Evolutionary conservation across 2,113 vertebrate species (phyloP), one percentile per base, ranked within the genome.

Genomic region (Halichoeres trimaculatus): DNA sequence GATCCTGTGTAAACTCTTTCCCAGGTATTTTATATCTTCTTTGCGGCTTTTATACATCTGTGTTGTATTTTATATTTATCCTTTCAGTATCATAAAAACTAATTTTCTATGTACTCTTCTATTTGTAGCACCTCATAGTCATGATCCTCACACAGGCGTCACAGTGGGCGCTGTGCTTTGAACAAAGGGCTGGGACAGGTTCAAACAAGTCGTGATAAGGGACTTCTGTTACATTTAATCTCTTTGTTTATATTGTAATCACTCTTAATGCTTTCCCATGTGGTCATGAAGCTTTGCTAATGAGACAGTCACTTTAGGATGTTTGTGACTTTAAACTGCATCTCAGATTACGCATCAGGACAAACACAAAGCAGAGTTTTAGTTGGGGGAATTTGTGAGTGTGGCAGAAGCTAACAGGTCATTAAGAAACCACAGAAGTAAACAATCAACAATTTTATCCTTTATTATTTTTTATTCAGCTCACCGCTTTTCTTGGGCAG

Each of bases 11-110:
- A 80, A 59, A 58, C 65, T 73, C 74, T 78, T 19, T 10, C 80
- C 13, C 11, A 16, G 50, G 54, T 73, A 64, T 81, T 86, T 74
- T 74, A 83, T 69, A 74, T 69, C 70, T 53, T 24, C 61, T 64
- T 65, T 74, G 48, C 70, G 67, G 54, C 59, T 69, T 80, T 84
- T 86, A 55, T 74, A 64, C 43, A 50, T 58, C 10, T 83, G 8
- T 84, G 54, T 77, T 76, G 72, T 83, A 48, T 87, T 86, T 79
- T 81, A 65, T 89, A 88, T 90, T 89, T 86, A 84, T 86, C 87
- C 70, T 65, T 60, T 74, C 10, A 20, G 76, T 80, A 84, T 85
- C 79, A 76, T 78, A 59, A 74, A 50, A 66, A 17, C 17, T 2
- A 17, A 1, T 41, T 14, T 16, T 40, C 11, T 1, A 12, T 40